Conservation (phyloP, 2,888 invertebrate genomes). For the Caprella mutica region DNA sequence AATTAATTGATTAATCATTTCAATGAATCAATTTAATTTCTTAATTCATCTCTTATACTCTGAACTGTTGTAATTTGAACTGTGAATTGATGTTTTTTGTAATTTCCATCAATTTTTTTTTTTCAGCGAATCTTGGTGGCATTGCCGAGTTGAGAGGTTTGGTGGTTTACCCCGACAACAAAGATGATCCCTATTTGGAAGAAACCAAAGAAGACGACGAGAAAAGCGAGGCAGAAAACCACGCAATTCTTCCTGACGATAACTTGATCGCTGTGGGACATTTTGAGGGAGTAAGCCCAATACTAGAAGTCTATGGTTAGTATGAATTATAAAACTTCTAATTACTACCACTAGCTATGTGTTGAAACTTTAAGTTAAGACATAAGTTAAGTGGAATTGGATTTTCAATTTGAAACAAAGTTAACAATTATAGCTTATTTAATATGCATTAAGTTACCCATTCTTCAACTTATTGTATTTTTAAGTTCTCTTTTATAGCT, state of each 20-base stretch:
- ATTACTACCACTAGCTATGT: too few relatives aligned
- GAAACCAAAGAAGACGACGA: constrained; percentile 49
- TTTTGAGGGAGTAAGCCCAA: constrained; percentile 72
- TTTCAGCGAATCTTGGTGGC: constrained; percentile 34
- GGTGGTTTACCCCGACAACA: constrained; percentile 40
- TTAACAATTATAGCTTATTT: too few relatives aligned
- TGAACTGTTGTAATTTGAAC: not conserved
- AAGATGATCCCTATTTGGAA: constrained; percentile 44
- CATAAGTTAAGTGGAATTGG: not conserved
- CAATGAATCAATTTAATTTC: not conserved
- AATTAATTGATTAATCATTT: not conserved
- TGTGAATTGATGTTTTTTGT: not conserved
- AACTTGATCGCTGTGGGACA: constrained; percentile 79
- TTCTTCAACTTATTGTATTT: not conserved
- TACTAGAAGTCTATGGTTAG: constrained; percentile 75
- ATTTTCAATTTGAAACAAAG: too few relatives aligned
- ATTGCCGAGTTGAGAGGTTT: constrained; percentile 37
- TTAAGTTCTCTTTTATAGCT: too few relatives aligned
- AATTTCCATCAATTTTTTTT: not conserved
- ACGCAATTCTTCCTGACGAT: constrained; percentile 72
- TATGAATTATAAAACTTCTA: too few relatives aligned
- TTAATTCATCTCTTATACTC: not conserved
- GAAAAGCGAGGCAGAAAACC: constrained; percentile 64
- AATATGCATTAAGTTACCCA: not conserved
- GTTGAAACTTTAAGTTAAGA: constrained; percentile 4